Conservation (phyloP, 2,888 invertebrate species). For the Vandiemenella viatica region DNA sequence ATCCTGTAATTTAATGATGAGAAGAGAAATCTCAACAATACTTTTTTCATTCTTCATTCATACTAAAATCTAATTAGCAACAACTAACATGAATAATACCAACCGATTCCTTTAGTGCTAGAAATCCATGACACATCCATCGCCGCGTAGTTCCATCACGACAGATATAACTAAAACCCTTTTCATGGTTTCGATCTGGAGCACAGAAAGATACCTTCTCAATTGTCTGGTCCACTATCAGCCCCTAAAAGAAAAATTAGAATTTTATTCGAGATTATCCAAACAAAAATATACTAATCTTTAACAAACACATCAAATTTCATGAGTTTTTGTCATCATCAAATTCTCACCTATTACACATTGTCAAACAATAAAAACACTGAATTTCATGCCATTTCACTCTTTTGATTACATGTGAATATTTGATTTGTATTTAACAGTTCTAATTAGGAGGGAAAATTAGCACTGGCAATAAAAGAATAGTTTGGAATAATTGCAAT, state of each 20-base stretch:
- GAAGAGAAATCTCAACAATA: not conserved
- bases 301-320: not conserved
- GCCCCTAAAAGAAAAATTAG: constrained; percentile 43
- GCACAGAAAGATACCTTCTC: constrained; percentile 99
- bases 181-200: constrained; percentile 93
- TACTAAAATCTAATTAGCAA: not conserved
- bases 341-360: too few relatives aligned
- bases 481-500: too few relatives aligned
- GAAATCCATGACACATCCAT: constrained; percentile 99
- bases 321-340: too few relatives aligned
- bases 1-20: too few relatives aligned
- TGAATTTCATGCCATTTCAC: too few relatives aligned
- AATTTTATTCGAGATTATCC: too few relatives aligned
- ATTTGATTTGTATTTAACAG: too few relatives aligned
- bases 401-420: too few relatives aligned
- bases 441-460: too few relatives aligned
- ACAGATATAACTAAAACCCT: constrained; percentile 98
- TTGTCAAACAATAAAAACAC: too few relatives aligned
- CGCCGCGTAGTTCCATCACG: constrained; percentile 94
- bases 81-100: constrained; percentile 20
- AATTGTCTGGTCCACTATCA: constrained; percentile 98
- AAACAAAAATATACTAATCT: not conserved
- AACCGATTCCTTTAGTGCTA: constrained; percentile 83
- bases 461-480: too few relatives aligned
- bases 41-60: not conserved